Conservation (phyloP, 2,888 invertebrate genomes). For the Ditylenchus weischeri region DNA sequence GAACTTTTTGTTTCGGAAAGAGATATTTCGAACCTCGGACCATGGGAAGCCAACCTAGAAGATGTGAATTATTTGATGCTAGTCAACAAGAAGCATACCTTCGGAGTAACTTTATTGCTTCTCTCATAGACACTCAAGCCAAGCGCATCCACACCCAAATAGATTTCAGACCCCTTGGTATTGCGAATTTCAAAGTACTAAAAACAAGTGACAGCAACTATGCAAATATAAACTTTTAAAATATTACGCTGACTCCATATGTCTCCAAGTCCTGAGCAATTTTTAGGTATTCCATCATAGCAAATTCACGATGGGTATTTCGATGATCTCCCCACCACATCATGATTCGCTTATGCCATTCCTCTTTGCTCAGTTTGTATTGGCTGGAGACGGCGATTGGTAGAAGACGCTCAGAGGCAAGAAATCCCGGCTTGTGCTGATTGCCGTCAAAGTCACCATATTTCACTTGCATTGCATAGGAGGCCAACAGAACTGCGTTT, state of each 20-base stretch:
- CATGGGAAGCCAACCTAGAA: conserved; percentile 87
- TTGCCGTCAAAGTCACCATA: conserved; percentile 89
- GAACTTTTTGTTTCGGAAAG: conserved; percentile 98
- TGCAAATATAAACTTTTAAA: neutral
- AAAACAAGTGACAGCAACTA: conserved; percentile 20
- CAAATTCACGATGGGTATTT: conserved; percentile 71
- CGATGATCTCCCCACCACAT: conserved; percentile 86
- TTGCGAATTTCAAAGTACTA: conserved; percentile 95
- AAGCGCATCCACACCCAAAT: conserved; percentile 94
- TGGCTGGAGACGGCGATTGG: conserved; percentile 63
- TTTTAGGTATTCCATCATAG: conserved; percentile 99
- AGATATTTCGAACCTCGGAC: conserved; percentile 99
- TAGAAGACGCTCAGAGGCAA: conserved; percentile 64
- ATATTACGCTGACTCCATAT: conserved; percentile 62
- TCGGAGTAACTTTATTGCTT: conserved; percentile 90
- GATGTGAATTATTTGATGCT: too few species aligned
- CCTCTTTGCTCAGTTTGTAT: conserved; percentile 22
- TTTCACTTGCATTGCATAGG: conserved; percentile 89
- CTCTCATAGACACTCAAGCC: conserved; percentile 98
- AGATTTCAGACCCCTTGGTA: conserved; percentile 96
- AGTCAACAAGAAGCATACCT: conserved; percentile 61
- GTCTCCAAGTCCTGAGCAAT: conserved; percentile 97
- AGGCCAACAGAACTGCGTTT: conserved; percentile 85
- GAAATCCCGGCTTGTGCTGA: conserved; percentile 77
- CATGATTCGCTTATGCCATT: conserved; percentile 24